Evolutionary conservation across 2,888 invertebrate species (phyloP).

Genomic region (Aphidius colemani): DNA sequence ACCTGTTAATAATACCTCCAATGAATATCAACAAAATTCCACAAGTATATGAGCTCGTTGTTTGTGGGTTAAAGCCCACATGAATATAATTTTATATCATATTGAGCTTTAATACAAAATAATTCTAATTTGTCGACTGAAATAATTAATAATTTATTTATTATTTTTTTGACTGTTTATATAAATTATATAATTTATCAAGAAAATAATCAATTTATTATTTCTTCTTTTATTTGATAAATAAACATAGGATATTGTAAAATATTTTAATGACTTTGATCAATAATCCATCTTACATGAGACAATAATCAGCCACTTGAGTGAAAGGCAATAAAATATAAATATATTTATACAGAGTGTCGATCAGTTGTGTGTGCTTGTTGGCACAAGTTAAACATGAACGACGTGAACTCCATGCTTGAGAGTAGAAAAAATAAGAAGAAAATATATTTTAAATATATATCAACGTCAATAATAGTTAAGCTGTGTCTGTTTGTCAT

Average conservation of each 20-base stretch:
- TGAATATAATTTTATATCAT: no score
- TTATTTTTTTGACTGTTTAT: background rate
- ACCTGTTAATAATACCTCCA: no score
- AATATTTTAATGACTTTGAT: constrained; percentile 1
- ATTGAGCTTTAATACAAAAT: background rate
- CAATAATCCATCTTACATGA: background rate
- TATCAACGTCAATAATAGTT: no score
- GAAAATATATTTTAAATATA: no score
- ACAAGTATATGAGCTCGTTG: no score
- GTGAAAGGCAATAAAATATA: constrained; percentile 5
- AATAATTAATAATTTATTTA: background rate
- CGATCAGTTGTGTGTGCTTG: constrained; percentile 13
- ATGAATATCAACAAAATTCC: no score
- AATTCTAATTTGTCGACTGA: background rate
- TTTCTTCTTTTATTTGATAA: background rate
- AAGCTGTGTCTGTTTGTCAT: no score
- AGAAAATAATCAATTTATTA: background rate
- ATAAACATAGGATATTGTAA: background rate
- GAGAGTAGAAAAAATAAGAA: constrained; percentile 2
- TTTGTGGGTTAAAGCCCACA: no score
- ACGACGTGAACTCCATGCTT: no score
- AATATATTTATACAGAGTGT: background rate
- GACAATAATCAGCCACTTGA: constrained; percentile 6
- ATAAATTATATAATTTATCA: background rate
- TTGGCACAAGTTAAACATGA: no score